phyloP scores from a whole-genome alignment of 2,113 vertebrate species.

The Nerophis lumbriciformis region DNA sequence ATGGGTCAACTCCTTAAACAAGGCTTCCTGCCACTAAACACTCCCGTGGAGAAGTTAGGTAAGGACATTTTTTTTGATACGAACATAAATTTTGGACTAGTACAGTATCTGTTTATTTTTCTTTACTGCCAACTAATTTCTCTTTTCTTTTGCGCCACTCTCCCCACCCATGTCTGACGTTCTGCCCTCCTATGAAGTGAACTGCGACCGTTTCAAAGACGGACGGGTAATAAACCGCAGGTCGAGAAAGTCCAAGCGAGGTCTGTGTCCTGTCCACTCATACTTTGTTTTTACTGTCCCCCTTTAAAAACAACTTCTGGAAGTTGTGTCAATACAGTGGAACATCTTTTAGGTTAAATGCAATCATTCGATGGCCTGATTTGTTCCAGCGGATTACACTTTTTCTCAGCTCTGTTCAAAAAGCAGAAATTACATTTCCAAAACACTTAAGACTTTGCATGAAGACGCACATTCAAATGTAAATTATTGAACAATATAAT shows the following conservation, averaged over 20 bases:
- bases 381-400: too few relatives aligned
- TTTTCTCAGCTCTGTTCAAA: too few relatives aligned
- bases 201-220: slow-evolving; percentile 81
- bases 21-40: slow-evolving; percentile 93
- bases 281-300: slow-evolving; percentile 24
- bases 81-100: neutral
- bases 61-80: neutral
- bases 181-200: slow-evolving; percentile 74
- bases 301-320: slow-evolving; percentile 9
- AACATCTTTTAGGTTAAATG: neutral
- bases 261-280: slow-evolving; percentile 69
- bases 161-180: slow-evolving; percentile 3
- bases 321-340: neutral
- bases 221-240: slow-evolving; percentile 80
- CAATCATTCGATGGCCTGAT: too few relatives aligned
- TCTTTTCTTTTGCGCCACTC: neutral
- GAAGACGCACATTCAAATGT: too few relatives aligned
- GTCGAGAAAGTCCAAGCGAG: slow-evolving; percentile 83
- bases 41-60: slow-evolving; percentile 93
- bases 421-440: too few relatives aligned
- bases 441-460: too few relatives aligned
- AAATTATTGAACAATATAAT: too few relatives aligned
- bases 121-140: neutral
- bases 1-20: slow-evolving; percentile 92
- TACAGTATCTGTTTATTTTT: neutral